Evolutionary conservation across 2,888 invertebrate genomes (phyloP).

Genomic region (Stenchaetothrips biformis): DNA sequence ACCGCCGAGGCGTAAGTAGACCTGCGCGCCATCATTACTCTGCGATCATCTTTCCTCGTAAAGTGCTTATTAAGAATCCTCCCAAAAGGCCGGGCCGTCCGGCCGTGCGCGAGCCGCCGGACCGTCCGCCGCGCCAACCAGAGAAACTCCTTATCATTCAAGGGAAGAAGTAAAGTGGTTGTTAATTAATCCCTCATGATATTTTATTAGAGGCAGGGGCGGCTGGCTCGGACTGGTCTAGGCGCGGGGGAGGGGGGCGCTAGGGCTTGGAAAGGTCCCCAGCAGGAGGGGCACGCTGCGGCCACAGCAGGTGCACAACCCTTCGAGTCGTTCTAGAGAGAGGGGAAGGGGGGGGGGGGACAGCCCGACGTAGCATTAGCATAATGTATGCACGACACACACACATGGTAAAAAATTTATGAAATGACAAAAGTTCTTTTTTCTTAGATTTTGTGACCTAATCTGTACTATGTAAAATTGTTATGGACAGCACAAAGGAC

Average conservation of each 20-base stretch:
- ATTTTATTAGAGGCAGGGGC: not conserved
- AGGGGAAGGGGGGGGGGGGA: not conserved
- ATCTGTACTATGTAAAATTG: no score
- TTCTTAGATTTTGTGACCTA: no score
- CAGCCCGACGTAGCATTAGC: not conserved
- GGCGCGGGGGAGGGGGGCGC: not conserved
- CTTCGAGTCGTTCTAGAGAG: not conserved
- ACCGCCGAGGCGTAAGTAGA: not conserved
- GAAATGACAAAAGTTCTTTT: no score
- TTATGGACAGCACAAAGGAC: no score
- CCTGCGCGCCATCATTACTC: not conserved
- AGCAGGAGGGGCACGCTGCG: not conserved
- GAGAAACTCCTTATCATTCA: conserved; percentile 14
- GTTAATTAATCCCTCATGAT: conserved; percentile 20
- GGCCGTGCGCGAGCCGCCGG: no score
- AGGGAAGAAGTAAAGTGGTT: not conserved
- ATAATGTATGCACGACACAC: conserved; percentile 3
- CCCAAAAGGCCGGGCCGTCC: not conserved
- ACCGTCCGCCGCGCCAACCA: not conserved
- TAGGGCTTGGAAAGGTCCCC: not conserved
- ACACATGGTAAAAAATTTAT: not conserved
- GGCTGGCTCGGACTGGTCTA: conserved; percentile 2
- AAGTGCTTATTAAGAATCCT: conserved; percentile 22
- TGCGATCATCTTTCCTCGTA: conserved; percentile 12
- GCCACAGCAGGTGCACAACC: not conserved